Conservation (phyloP, 2,113 vertebrate species). For the Polypterus bichir region DNA sequence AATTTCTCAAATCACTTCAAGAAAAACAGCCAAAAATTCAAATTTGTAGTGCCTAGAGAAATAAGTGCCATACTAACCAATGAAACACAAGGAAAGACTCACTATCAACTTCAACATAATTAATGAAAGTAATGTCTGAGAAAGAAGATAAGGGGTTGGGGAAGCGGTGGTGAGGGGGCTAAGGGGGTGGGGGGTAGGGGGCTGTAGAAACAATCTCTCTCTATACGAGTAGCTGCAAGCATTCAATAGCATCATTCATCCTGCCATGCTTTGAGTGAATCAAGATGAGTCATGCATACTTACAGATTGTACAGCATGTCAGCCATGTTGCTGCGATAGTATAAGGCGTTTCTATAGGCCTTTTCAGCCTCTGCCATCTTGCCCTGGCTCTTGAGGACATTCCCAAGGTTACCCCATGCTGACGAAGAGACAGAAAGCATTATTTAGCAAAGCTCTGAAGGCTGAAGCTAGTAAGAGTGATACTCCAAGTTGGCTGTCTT, state of each 20-base stretch:
- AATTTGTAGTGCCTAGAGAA: too few relatives aligned
- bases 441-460: slow-evolving; percentile 35
- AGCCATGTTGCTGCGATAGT: slow-evolving; percentile 97
- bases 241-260: slow-evolving; percentile 34
- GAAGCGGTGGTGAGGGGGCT: too few relatives aligned
- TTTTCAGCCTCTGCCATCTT: slow-evolving; percentile 87
- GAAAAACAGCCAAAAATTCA: too few relatives aligned
- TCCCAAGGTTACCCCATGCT: slow-evolving; percentile 98
- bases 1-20: too few relatives aligned
- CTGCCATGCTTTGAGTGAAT: slow-evolving; percentile 21
- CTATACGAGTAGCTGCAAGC: slow-evolving; percentile 20
- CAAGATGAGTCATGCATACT: slow-evolving; percentile 49
- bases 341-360: slow-evolving; percentile 92
- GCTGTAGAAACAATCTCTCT: slow-evolving; percentile 28
- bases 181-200: slow-evolving; percentile 6
- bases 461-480: slow-evolving; percentile 25
- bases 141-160: slow-evolving; percentile 9
- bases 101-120: slow-evolving; percentile 11
- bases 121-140: slow-evolving; percentile 31
- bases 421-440: slow-evolving; percentile 44
- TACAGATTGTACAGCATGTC: slow-evolving; percentile 99
- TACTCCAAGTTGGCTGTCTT: too few relatives aligned
- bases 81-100: too few relatives aligned
- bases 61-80: too few relatives aligned
- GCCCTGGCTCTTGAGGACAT: slow-evolving; percentile 96